Evolutionary conservation across 2,888 invertebrate genomes (phyloP).

Genomic region (Baccha elongata): DNA sequence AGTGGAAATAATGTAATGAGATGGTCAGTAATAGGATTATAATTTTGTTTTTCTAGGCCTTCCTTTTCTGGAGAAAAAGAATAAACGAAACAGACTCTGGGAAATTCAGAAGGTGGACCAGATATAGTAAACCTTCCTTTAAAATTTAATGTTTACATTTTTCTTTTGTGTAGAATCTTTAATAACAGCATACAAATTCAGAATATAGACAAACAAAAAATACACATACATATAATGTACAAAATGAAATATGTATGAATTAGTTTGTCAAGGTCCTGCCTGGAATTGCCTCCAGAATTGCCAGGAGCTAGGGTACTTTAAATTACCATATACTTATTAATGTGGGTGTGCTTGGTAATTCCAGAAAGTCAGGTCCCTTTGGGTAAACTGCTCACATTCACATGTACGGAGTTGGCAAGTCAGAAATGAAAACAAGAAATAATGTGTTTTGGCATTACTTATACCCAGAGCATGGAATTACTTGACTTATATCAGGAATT

Average conservation of each 20-base stretch:
- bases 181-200: too few species aligned
- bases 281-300: neutral
- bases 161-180: too few species aligned
- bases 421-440: slow-evolving; percentile 36
- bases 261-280: slow-evolving; percentile 15
- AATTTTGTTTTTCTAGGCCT: slow-evolving; percentile 45
- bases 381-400: slow-evolving; percentile 15
- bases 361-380: slow-evolving; percentile 17
- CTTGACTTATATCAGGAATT: too few species aligned
- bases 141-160: too few species aligned
- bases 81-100: too few species aligned
- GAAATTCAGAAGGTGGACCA: too few species aligned
- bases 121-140: too few species aligned
- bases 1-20: slow-evolving; percentile 61
- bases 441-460: slow-evolving; percentile 3
- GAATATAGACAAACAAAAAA: neutral
- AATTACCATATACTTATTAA: slow-evolving; percentile 72
- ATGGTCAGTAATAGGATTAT: slow-evolving; percentile 64
- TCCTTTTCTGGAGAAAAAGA: too few species aligned
- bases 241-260: neutral
- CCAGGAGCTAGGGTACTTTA: slow-evolving; percentile 24
- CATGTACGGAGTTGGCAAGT: slow-evolving; percentile 25
- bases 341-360: slow-evolving; percentile 46
- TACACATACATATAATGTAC: neutral
- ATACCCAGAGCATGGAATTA: too few species aligned